phyloP scores from a whole-genome alignment of 64 coral and sea anemone species.

The Stichodactyla mertensii region DNA sequence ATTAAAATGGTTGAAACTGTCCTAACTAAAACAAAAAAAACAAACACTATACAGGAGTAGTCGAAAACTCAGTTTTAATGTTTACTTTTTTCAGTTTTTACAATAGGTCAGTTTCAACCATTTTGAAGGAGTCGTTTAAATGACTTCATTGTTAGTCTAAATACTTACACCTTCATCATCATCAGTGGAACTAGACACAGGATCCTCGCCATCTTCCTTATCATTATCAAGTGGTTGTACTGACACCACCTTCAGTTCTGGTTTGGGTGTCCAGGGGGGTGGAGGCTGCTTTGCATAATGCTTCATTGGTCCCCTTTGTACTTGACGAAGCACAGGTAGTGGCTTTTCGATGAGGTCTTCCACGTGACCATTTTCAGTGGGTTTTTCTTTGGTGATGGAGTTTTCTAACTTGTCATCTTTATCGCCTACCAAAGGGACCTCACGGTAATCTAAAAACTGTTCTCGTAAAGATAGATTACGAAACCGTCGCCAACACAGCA shows the following conservation, averaged over 20 bases:
- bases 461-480: slow-evolving; percentile 72
- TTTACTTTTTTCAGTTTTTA: too few species aligned
- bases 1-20: too few species aligned
- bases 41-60: too few species aligned
- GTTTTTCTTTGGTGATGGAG: neutral
- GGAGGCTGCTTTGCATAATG: slow-evolving; percentile 42
- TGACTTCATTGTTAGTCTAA: too few species aligned
- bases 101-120: too few species aligned
- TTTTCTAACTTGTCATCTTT: slow-evolving; percentile 32
- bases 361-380: slow-evolving; percentile 26
- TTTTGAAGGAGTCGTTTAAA: too few species aligned
- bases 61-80: too few species aligned
- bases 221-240: slow-evolving; percentile 86
- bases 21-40: too few species aligned
- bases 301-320: slow-evolving; percentile 24
- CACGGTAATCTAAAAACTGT: slow-evolving; percentile 89
- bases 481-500: slow-evolving; percentile 82
- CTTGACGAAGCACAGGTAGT: slow-evolving; percentile 17
- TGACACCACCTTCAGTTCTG: slow-evolving; percentile 88
- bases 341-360: slow-evolving; percentile 37
- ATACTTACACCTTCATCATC: slow-evolving; percentile 52
- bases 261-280: slow-evolving; percentile 91
- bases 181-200: slow-evolving; percentile 61
- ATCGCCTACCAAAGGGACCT: slow-evolving; percentile 55
- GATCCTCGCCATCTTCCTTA: slow-evolving; percentile 61